Percentiles rank a stretch among this genome's conserved stretches.
These are phyloP conservation scores for honey bee (Apis mellifera) DNA, from an alignment of 1,140 invertebrate species.

Conservation along the genomic window Amel_HAv3.1 CM009931.2:12331501-12332000, in stretches of 20 bases:
- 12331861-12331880: too few species aligned
- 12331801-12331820: too few species aligned
- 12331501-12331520: constrained; percentile 19
- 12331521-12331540: background rate
- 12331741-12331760: too few species aligned
- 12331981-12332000: too few species aligned
- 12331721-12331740: background rate
- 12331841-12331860: too few species aligned
- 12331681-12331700: background rate
- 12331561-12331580: background rate
- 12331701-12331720: background rate
- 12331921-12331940: too few species aligned
- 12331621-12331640: background rate
- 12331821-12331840: too few species aligned
- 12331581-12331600: background rate
- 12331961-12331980: too few species aligned
- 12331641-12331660: background rate
- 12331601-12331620: background rate
- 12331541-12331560: background rate
- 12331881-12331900: too few species aligned
- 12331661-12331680: background rate
- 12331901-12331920: too few species aligned
- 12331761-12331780: background rate
- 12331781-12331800: too few species aligned
- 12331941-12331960: too few species aligned